These are phyloP conservation scores for Cossypha niveicapilla DNA, from an alignment of 2,797 vertebrate genomes.

Conservation along the genomic window DNA sequence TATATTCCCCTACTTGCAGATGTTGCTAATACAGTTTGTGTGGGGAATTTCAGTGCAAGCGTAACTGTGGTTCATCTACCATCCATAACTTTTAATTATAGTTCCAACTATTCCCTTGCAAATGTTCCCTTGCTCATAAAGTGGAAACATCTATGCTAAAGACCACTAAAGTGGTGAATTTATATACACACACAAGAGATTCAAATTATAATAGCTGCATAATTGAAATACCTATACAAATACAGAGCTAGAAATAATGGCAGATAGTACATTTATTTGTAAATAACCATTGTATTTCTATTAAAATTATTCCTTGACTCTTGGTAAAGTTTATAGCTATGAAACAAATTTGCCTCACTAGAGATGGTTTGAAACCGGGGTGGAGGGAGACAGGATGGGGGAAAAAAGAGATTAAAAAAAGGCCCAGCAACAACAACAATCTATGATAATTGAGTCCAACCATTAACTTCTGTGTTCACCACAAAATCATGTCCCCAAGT, in stretches of 20 bases:
- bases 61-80: neutral
- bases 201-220: neutral
- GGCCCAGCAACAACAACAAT: neutral
- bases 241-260: neutral
- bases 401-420: neutral
- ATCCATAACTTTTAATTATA: neutral
- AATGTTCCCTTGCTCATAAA: neutral
- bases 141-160: neutral
- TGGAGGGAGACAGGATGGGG: neutral
- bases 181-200: neutral
- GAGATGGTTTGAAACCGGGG: neutral
- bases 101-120: neutral
- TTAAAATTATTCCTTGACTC: neutral
- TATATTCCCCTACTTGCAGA: neutral
- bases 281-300: neutral
- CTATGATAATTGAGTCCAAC: neutral
- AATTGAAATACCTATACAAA: neutral
- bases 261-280: neutral
- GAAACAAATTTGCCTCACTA: neutral
- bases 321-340: neutral
- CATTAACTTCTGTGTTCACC: neutral
- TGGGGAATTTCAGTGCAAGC: neutral
- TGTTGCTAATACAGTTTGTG: neutral
- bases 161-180: neutral
- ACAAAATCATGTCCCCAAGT: neutral